Evolutionary conservation across 2,113 vertebrate genomes (phyloP).

Genomic region (Bufo bufo): DNA sequence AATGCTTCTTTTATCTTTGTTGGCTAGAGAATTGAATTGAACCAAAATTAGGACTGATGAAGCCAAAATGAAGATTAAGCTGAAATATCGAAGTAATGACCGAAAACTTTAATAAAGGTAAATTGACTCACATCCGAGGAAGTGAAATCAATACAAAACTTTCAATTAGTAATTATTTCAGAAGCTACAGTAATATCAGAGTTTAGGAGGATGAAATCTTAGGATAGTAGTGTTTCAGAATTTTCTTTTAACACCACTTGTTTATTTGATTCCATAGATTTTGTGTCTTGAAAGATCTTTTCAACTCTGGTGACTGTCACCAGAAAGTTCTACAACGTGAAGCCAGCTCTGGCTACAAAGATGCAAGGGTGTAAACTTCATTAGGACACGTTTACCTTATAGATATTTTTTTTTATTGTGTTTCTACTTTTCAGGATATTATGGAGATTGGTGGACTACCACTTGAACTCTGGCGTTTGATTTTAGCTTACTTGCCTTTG

Average conservation of each 20-base stretch:
- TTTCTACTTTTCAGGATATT: slow-evolving; percentile 58
- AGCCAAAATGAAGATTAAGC: slow-evolving; percentile 22
- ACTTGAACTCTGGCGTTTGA: slow-evolving; percentile 84
- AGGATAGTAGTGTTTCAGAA: not conserved
- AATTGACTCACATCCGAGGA: not conserved
- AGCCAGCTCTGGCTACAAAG: not conserved
- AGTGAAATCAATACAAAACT: not conserved
- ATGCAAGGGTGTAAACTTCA: not conserved
- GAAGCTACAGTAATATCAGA: not conserved
- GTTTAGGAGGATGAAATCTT: not conserved
- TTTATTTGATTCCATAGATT: too few relatives aligned
- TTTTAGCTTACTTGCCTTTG: slow-evolving; percentile 81
- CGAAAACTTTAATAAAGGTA: slow-evolving; percentile 34
- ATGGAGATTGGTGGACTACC: slow-evolving; percentile 81
- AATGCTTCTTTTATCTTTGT: not conserved
- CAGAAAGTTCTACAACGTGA: too few relatives aligned
- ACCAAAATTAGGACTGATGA: not conserved
- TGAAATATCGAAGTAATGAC: slow-evolving; percentile 6
- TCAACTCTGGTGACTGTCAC: too few relatives aligned
- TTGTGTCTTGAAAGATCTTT: too few relatives aligned
- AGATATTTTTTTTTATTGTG: not conserved
- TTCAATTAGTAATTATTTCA: not conserved
- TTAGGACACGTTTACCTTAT: not conserved
- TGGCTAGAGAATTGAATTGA: not conserved
- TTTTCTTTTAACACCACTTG: too few relatives aligned